phyloP scores from a whole-genome alignment of 2,113 vertebrate species.

The Camelus bactrianus region DNA sequence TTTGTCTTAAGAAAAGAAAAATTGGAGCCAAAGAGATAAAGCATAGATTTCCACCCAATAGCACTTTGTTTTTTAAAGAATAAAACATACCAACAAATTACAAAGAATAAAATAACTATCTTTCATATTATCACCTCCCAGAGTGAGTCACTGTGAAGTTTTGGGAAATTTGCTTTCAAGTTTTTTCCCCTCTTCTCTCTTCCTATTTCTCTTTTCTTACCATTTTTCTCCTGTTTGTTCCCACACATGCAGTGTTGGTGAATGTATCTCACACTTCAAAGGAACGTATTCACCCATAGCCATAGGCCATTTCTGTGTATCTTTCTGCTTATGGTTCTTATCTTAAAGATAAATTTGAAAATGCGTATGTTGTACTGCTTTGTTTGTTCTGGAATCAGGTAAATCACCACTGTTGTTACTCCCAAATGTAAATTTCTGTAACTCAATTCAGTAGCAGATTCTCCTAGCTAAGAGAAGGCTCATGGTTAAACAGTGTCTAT shows the following conservation, averaged over 20 bases:
- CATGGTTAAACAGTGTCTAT: neutral
- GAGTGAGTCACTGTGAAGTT: neutral
- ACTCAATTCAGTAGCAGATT: neutral
- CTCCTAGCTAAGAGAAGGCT: neutral
- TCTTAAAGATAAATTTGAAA: neutral
- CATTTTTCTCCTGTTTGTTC: neutral
- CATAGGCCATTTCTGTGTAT: neutral
- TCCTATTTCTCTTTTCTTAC: neutral
- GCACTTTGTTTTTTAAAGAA: neutral
- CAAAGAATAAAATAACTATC: neutral
- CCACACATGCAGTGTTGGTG: neutral
- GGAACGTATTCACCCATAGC: neutral
- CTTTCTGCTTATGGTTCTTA: neutral
- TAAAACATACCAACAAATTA: neutral
- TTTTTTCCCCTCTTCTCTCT: neutral
- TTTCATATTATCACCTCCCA: neutral
- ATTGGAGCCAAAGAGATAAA: neutral
- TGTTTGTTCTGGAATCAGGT: neutral
- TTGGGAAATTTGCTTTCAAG: neutral
- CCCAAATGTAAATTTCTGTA: neutral
- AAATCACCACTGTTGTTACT: neutral
- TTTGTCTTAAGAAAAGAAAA: neutral
- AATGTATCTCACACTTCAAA: neutral
- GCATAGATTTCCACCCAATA: neutral
- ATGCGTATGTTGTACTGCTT: neutral